Evolutionary conservation across 2,797 vertebrate species (phyloP), one percentile per base, ranked within the genome.

Genomic region (Poeciliopsis paucimaculata): DNA sequence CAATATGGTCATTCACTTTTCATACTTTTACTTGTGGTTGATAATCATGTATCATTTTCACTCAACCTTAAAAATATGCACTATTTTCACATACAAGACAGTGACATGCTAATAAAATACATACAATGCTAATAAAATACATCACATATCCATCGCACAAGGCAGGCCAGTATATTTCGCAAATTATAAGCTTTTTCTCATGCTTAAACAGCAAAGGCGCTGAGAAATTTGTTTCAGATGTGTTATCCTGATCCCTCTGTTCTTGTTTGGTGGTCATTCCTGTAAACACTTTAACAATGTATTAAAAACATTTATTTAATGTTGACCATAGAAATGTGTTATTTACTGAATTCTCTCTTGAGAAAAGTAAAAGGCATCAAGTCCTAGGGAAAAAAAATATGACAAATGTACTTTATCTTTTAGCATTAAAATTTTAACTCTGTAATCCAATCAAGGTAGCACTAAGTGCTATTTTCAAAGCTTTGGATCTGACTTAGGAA

Each of bases 401-500:
- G 60, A 62, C 45, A 7, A 43, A 11, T 46, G 26, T 45, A 23
- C 20, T 66, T 76, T 57, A 11, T 75, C 36, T 77, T 83, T 68
- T 60, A 46, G 57, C 77, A 86, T 81, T 85, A 78, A 82, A 87
- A 80, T 60, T 71, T 28, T 13, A 82, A 82, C 46, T 82, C 77
- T 83, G 60, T 85, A 88, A 70, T 77, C 47, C 85, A 86, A 26
- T 39, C 13, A 31, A 82, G 80, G 82, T 79, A 84, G 80, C 76
- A 84, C 68, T 84, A 87, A 84, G 43, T n/a, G 10, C 43, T 15
- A 90, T 82, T 86, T 87, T 89, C 79, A 85, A 83, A 86, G 85
- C 78, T 91, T 76, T 66, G 82, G 84, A 64, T 85, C 72, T 83
- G 83, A 36, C 85, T 89, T 82, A 91, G 81, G 55, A 89, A 84